Percentiles rank a stretch among this genome's conserved stretches.
These are phyloP conservation scores for Silurus meridionalis DNA, from an alignment of 2,113 vertebrate species.

Conservation along the genomic window DNA sequence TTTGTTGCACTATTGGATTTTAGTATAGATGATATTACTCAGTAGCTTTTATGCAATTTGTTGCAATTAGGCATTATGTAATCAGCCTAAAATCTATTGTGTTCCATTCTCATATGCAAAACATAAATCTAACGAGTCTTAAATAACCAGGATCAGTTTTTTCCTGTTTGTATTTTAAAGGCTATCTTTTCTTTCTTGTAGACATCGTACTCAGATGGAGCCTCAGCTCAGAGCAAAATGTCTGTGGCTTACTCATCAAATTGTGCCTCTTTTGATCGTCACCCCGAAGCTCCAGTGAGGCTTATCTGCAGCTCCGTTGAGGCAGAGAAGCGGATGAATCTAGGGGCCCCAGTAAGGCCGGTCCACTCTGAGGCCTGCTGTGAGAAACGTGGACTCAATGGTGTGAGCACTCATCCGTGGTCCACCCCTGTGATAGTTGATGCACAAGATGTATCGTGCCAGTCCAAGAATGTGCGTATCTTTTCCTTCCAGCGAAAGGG, in stretches of 20 bases:
- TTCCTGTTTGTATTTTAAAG: background rate
- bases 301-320: constrained; percentile 66
- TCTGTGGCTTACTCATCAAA: constrained; percentile 58
- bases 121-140: background rate
- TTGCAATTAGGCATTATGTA: background rate
- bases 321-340: constrained; percentile 52
- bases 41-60: background rate
- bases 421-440: constrained; percentile 63
- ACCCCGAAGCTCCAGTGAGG: constrained; percentile 38
- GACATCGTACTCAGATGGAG: constrained; percentile 70
- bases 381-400: constrained; percentile 67
- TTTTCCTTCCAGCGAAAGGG: constrained; percentile 81
- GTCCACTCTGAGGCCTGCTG: constrained; percentile 65
- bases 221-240: constrained; percentile 63
- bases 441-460: constrained; percentile 72
- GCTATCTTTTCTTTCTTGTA: constrained; percentile 62
- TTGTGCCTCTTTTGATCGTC: constrained; percentile 60
- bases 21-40: background rate
- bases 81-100: background rate
- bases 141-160: background rate
- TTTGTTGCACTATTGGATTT: background rate
- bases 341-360: constrained; percentile 72
- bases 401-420: constrained; percentile 64
- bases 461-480: constrained; percentile 82
- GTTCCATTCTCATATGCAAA: background rate